phyloP scores from a whole-genome alignment of 2,113 vertebrate genomes.

The Rhinogobius similis region DNA sequence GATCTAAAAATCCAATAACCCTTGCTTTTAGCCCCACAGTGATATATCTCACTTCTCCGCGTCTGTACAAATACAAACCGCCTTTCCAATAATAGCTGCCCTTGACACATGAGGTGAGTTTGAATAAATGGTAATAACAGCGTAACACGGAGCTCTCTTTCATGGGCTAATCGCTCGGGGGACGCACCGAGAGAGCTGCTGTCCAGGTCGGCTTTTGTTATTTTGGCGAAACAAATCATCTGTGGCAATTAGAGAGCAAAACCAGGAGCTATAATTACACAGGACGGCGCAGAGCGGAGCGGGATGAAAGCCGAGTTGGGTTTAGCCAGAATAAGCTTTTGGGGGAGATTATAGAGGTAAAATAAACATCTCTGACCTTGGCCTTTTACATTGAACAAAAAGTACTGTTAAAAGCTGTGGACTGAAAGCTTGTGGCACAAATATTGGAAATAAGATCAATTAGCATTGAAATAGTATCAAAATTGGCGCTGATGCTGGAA shows the following conservation, averaged over 20 bases:
- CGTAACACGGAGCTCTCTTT: conserved; percentile 18
- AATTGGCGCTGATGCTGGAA: too few species aligned
- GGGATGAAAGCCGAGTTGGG: conserved; percentile 10
- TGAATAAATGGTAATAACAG: conserved; percentile 12
- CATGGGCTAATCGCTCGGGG: conserved; percentile 51
- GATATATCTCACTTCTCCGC: not conserved
- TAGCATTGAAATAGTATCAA: too few species aligned
- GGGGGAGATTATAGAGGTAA: conserved; percentile 25
- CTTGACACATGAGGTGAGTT: conserved; percentile 21
- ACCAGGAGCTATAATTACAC: conserved; percentile 35
- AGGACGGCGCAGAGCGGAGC: not conserved
- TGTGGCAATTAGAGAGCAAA: conserved; percentile 19
- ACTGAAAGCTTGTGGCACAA: not conserved
- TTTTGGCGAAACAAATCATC: conserved; percentile 8
- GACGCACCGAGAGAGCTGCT: not conserved
- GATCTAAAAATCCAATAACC: not conserved
- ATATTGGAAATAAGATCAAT: too few species aligned
- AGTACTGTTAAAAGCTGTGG: not conserved
- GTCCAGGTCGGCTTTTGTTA: conserved; percentile 23
- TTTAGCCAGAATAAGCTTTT: not conserved
- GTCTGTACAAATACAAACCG: not conserved
- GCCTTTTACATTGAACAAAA: not conserved
- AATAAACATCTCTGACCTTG: conserved; percentile 35
- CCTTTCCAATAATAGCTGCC: conserved; percentile 6
- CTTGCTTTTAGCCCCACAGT: not conserved